Conservation (phyloP, 1,140 invertebrate genomes). For the Apis cerana region DNA sequence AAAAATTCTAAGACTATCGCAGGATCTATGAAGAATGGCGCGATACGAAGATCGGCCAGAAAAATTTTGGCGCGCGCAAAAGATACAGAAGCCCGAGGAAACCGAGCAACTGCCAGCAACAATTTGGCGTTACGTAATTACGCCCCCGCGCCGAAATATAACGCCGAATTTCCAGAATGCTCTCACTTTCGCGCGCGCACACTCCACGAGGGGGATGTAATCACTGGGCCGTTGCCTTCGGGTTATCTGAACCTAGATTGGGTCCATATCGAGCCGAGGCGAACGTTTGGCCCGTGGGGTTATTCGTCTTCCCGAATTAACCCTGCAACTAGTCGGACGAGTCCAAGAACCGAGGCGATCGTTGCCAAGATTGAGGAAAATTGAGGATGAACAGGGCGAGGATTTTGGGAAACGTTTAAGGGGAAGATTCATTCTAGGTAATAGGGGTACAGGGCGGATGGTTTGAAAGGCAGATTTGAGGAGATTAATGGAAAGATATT, state of each 20-base stretch:
- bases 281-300: constrained; percentile 36
- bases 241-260: constrained; percentile 49
- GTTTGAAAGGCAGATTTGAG: background rate
- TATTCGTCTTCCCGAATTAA: constrained; percentile 72
- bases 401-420: background rate
- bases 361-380: constrained; percentile 56
- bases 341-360: background rate
- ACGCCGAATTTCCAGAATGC: constrained; percentile 21
- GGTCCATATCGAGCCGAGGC: constrained; percentile 51
- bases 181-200: background rate
- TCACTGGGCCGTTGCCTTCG: background rate
- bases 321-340: constrained; percentile 45
- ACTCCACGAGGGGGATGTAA: background rate
- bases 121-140: constrained; percentile 43
- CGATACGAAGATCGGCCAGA: too few species aligned
- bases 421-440: background rate
- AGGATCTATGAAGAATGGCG: too few species aligned
- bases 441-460: background rate
- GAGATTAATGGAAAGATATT: background rate
- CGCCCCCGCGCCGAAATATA: constrained; percentile 30
- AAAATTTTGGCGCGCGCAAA: background rate
- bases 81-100: constrained; percentile 36
- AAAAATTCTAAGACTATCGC: too few species aligned
- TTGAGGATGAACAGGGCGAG: constrained; percentile 62
- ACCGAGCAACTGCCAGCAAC: constrained; percentile 34